phyloP scores from a whole-genome alignment of 2,888 invertebrate species.

The Andrena minutula region DNA sequence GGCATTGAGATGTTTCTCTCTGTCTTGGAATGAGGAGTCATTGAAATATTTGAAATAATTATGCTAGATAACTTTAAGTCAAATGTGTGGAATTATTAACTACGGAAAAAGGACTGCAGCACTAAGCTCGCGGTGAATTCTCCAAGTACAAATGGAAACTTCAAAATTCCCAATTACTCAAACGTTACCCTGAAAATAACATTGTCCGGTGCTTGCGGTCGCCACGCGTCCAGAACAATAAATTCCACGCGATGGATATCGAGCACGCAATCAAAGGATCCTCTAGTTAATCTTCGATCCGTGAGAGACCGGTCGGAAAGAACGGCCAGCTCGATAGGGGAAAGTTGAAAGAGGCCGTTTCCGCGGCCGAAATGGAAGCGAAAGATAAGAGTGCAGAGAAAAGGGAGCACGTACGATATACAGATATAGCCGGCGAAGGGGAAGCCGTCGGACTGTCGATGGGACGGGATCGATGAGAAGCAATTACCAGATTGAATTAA shows the following conservation, averaged over 20 bases:
- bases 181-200: not conserved
- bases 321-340: slow-evolving; percentile 1
- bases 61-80: not conserved
- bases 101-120: not conserved
- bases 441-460: slow-evolving; percentile 22
- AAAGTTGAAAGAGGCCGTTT: slow-evolving; percentile 52
- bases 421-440: slow-evolving; percentile 33
- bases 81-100: not conserved
- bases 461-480: slow-evolving; percentile 67
- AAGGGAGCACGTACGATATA: slow-evolving; percentile 41
- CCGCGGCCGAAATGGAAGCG: slow-evolving; percentile 33
- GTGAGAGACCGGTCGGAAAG: not conserved
- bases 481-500: slow-evolving; percentile 74
- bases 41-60: not conserved
- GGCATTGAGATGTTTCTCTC: not conserved
- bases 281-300: slow-evolving; percentile 10
- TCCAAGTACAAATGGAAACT: not conserved
- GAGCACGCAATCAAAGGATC: not conserved
- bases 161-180: not conserved
- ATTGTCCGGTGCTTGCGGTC: not conserved
- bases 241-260: slow-evolving; percentile 16
- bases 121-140: not conserved
- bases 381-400: slow-evolving; percentile 51
- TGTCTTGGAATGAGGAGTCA: not conserved
- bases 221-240: slow-evolving; percentile 4